Percentiles rank a stretch among this genome's conserved stretches.
These are phyloP conservation scores for Machimus rusticus DNA, from an alignment of 2,888 invertebrate species.

Conservation along the genomic window DNA sequence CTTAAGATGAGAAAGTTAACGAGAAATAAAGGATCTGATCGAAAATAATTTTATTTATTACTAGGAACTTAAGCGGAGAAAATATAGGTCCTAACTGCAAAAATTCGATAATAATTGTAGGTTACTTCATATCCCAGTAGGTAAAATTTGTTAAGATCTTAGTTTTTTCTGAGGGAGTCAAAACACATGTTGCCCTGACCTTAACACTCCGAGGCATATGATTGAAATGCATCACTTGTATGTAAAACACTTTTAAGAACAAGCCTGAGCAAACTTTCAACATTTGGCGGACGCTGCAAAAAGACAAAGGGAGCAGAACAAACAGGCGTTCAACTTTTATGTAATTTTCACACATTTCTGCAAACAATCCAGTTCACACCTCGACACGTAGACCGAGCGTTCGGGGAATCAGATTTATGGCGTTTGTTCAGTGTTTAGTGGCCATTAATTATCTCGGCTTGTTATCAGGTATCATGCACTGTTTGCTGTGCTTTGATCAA, in stretches of 20 bases:
- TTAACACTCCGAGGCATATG: too few relatives aligned
- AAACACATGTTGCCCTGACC: too few relatives aligned
- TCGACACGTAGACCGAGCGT: neutral
- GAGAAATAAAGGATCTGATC: too few relatives aligned
- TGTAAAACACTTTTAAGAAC: neutral
- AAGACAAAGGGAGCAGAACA: neutral
- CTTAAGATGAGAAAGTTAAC: too few relatives aligned
- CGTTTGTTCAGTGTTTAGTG: constrained; percentile 22
- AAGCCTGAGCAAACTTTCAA: neutral
- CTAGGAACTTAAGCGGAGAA: too few relatives aligned
- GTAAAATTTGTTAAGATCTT: too few relatives aligned
- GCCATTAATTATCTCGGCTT: constrained; percentile 24
- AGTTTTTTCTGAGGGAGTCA: too few relatives aligned
- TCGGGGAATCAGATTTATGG: constrained; percentile 27
- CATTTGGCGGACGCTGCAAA: neutral
- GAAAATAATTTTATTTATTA: too few relatives aligned
- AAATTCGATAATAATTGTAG: too few relatives aligned
- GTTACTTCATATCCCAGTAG: too few relatives aligned
- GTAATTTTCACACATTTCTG: constrained; percentile 31
- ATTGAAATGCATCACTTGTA: neutral
- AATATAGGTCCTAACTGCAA: too few relatives aligned
- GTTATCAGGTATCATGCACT: constrained; percentile 28
- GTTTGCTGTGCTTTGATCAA: neutral
- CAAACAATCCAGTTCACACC: constrained; percentile 33
- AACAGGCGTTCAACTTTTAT: neutral